Evolutionary conservation across 2,888 invertebrate genomes (phyloP), one percentile per base, ranked within the genome.

Genomic region (Drosophila falleni): DNA sequence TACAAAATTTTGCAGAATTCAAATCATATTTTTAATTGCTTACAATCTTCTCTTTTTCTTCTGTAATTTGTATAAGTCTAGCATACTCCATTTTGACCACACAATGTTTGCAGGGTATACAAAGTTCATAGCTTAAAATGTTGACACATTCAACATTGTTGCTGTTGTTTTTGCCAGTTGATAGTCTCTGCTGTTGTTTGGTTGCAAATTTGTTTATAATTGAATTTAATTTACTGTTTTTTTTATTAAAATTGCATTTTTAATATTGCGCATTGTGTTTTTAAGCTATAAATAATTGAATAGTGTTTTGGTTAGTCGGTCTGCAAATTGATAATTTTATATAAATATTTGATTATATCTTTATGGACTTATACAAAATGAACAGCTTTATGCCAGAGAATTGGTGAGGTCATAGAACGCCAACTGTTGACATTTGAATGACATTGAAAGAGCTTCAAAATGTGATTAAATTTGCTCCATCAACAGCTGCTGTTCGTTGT

Each of bases 231-330:
- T 72, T n/a, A n/a, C n/a, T 56, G 47, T 8, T 19, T 50, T 42
- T 47, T 83, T 78, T 35, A 80, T 78, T 80, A 61, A 71, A 84
- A 78, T 75, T 89, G 66, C 56, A 84, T 75, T 89, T 81, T 84
- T 59, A 74, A 87, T 80, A 59, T 16, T 37, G 0, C 44, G 46
- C 33, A 16, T 53, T 62, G 10, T 5, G 29, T 29, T 55, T 61
- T 16, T 41, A 19, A 16, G 10, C 5, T 54, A 54, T 80, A 44
- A 71, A 89, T 74, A 87, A 73, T 86, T 71, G 35, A 82, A 53
- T 54, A 44, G 46, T 51, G 49, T 61, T 49, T 70, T 51, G 59
- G 62, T 62, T 56, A 53, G 65, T 51, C 66, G 35, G 39, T 51
- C 51, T 41, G 54, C 54, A 66, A 74, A 80, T 73, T 71, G 68